Base-by-base conservation (phyloP, 2,888 invertebrate species). In the Drosophila austrosaltans region DNA sequence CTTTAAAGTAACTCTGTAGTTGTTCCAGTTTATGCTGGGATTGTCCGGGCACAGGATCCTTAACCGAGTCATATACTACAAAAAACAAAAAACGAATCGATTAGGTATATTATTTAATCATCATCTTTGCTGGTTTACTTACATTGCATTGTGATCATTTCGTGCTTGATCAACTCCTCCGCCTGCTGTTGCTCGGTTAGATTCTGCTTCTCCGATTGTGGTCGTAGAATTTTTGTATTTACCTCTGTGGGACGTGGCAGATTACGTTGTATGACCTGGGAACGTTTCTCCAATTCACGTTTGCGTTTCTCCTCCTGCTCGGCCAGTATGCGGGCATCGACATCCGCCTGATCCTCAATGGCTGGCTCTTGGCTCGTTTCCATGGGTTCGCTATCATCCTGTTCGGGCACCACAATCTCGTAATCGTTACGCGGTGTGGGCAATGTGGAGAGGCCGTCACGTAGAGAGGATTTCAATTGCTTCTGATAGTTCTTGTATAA, bases 351-450 rank as follows among this genome's bases (percentile, higher is more conserved):
- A 92, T 98, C 98, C 89, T 97, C 97, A 0, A 96, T 91, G 0
- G 92, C 84, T 71, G 93, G 93, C 66, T 94, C 93, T 54, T 91
- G 79, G 20, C 82, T 78, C 0, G 89, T 88, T n/a, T 90, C 91
- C 25, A 91, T 92, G 2, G 93, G 93, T 25, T 93, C 93, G 25
- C 61, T 76, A 59, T 93, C 94, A 63, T 96, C 96, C 63, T 95
- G 94, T 74, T 98, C 98, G 0, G 99, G 98, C 12, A 99, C 97
- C 53, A 99, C 98, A 87, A 99, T 98, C 93, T 99, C 99, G 92
- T 98, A 99, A 93, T 99, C 99, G 91, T 99, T 99, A 81, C 96
- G 96, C 0, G 99, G 99, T 1, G 95, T 93, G 1, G 99, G 99
- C 68, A 99, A 93, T 0, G 95, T 93, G 28, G 96, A 95, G 30